phyloP scores from a whole-genome alignment of 2,797 vertebrate genomes.

The Chaunax sp. region DNA sequence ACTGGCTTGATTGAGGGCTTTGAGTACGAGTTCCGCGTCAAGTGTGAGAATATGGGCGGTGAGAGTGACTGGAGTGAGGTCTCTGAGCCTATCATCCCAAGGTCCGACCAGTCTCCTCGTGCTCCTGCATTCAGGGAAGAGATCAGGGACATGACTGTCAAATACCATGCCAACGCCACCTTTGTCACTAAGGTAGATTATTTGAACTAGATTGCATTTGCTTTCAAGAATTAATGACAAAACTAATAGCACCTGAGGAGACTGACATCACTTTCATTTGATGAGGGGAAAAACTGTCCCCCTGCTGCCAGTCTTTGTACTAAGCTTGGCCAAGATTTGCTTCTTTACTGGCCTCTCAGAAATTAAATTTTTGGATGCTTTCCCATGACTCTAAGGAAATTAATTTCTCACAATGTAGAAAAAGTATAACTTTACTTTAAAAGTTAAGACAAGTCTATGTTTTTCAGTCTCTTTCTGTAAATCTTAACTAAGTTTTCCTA shows the following conservation, averaged over 20 bases:
- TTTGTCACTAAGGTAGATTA: slow-evolving; percentile 91
- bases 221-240: neutral
- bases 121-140: slow-evolving; percentile 97
- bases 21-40: slow-evolving; percentile 99
- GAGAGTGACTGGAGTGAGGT: slow-evolving; percentile 98
- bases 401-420: neutral
- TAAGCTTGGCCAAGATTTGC: neutral
- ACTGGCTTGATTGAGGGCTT: slow-evolving; percentile 94
- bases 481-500: too few relatives aligned
- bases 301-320: too few relatives aligned
- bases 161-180: slow-evolving; percentile 94
- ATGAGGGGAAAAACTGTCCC: neutral
- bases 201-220: neutral
- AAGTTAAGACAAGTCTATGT: neutral
- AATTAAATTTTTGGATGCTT: neutral
- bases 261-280: neutral
- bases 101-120: slow-evolving; percentile 90
- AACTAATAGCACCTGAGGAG: neutral
- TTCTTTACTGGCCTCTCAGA: too few relatives aligned
- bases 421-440: too few relatives aligned
- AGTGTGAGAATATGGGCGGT: slow-evolving; percentile 97
- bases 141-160: slow-evolving; percentile 95
- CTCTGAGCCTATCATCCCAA: slow-evolving; percentile 91
- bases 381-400: neutral
- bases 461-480: neutral